Evolutionary conservation across 2,888 invertebrate genomes (phyloP).

Genomic region (Octodonta nipae): DNA sequence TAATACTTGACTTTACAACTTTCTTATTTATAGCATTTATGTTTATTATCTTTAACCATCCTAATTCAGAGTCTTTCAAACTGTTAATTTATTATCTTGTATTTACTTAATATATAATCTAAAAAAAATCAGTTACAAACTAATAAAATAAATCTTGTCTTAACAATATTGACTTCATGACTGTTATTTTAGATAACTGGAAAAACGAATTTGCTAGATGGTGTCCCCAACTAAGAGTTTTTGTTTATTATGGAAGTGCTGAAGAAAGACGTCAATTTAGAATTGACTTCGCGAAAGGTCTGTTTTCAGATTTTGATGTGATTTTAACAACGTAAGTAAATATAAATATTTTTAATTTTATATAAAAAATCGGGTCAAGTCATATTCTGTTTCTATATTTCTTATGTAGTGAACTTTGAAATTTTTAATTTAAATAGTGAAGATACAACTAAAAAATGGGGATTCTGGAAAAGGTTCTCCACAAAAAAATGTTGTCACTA

Average conservation of each 20-base stretch:
- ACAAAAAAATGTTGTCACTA: too few species aligned
- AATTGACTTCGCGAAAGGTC: slow-evolving; percentile 58
- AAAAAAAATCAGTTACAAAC: neutral
- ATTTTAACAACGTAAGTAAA: slow-evolving; percentile 79
- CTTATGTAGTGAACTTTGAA: neutral
- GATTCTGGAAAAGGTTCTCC: too few species aligned
- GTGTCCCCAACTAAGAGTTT: slow-evolving; percentile 68
- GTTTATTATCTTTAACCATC: too few species aligned
- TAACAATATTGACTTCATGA: too few species aligned
- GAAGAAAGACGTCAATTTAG: slow-evolving; percentile 72
- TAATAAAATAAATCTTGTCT: neutral
- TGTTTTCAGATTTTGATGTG: slow-evolving; percentile 63
- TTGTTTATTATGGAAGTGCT: slow-evolving; percentile 76
- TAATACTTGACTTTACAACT: too few species aligned
- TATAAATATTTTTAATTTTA: too few species aligned
- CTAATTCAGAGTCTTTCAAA: too few species aligned
- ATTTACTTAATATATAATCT: too few species aligned
- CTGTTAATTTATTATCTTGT: too few species aligned
- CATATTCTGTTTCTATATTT: too few species aligned
- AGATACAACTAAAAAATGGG: neutral
- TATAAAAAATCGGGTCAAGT: too few species aligned
- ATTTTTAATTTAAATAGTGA: neutral
- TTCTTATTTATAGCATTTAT: too few species aligned
- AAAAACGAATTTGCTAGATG: slow-evolving; percentile 61
- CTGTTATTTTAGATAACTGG: slow-evolving; percentile 63